Conservation (phyloP, 2,888 invertebrate species). For the Lysandra coridon region DNA sequence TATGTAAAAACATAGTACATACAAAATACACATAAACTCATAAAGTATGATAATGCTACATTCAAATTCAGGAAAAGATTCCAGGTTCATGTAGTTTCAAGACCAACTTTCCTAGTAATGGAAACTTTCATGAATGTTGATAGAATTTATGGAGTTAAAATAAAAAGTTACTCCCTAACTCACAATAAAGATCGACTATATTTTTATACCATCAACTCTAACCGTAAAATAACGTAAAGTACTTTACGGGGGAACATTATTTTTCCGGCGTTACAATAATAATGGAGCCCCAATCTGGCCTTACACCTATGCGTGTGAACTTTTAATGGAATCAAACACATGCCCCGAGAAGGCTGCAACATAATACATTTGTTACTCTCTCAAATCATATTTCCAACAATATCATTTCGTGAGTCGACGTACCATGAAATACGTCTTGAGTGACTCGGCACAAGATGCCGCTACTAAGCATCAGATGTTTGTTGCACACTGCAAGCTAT, state of each 20-base stretch:
- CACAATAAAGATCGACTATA: not conserved
- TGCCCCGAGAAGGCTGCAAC: constrained; percentile 47
- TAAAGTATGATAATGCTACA: constrained; percentile 1
- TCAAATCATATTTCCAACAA: constrained; percentile 76
- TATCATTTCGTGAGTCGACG: constrained; percentile 78
- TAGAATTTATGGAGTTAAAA: constrained; percentile 21
- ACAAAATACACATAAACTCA: not conserved
- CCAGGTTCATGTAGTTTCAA: constrained; percentile 4
- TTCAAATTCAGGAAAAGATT: not conserved
- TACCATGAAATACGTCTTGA: constrained; percentile 79
- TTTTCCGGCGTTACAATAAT: constrained; percentile 1
- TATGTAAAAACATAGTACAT: not conserved
- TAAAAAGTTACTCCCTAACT: constrained; percentile 12
- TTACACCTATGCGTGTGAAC: constrained; percentile 23
- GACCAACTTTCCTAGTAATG: constrained; percentile 16
- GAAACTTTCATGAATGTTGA: constrained; percentile 25
- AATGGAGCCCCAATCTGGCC: not conserved
- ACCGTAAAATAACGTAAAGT: not conserved
- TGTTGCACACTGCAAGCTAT: constrained; percentile 42
- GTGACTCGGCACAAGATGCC: constrained; percentile 77
- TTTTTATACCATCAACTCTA: constrained; percentile 15
- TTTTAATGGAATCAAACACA: constrained; percentile 43
- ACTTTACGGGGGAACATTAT: not conserved
- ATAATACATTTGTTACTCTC: constrained; percentile 74
- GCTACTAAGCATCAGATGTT: constrained; percentile 51